These are phyloP conservation scores for Chunga burmeisteri DNA, from an alignment of 2,113 vertebrate genomes.

Conservation along the genomic window DNA sequence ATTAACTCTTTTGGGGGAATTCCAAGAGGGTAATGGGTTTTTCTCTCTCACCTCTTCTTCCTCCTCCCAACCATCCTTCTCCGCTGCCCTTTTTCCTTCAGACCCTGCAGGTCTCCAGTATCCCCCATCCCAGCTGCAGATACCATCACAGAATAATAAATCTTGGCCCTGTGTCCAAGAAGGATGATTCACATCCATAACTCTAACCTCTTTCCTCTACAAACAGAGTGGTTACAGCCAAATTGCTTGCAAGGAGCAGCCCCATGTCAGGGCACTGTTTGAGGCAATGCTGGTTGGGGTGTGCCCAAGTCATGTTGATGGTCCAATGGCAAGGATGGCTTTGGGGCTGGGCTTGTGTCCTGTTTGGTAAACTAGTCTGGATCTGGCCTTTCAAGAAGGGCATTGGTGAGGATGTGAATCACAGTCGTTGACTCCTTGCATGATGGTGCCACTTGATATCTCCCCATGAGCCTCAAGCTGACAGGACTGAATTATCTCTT, in stretches of 20 bases:
- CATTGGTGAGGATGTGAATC: background rate
- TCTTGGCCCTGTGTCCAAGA: background rate
- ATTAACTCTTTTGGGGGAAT: background rate
- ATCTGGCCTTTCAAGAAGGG: background rate
- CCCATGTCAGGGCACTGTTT: background rate
- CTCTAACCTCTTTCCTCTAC: background rate
- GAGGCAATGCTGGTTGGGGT: background rate
- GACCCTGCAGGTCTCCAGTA: background rate
- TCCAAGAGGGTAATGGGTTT: background rate
- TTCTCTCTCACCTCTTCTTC: background rate
- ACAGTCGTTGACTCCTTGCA: rapidly evolving
- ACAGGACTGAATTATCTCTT: background rate
- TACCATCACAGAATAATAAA: background rate
- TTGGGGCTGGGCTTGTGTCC: background rate
- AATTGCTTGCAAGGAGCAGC: background rate
- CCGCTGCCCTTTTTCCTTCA: background rate
- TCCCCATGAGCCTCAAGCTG: background rate
- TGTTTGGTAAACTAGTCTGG: background rate
- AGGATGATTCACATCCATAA: background rate
- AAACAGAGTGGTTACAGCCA: background rate
- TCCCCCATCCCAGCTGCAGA: background rate
- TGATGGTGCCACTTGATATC: background rate
- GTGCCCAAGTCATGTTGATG: background rate
- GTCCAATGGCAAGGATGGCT: background rate
- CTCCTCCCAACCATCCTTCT: background rate